Conservation (phyloP, 2,888 invertebrate species). For the Eilema sororculum region DNA sequence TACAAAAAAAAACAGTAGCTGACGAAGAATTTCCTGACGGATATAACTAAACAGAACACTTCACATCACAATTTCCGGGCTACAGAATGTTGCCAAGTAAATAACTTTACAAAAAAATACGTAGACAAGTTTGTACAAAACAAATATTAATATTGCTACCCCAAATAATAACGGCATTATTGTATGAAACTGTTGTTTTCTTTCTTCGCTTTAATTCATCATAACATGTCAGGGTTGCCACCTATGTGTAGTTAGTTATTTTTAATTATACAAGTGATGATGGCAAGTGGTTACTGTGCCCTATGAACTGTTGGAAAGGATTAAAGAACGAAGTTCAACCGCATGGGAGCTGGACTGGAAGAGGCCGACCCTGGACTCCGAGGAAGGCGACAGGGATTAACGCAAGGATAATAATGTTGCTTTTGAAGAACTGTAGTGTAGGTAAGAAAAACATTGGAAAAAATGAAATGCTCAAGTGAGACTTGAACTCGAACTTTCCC, state of each 20-base stretch:
- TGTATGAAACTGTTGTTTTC: conserved; percentile 41
- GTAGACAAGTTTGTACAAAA: conserved; percentile 29
- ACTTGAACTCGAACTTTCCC: no score
- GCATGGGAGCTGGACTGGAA: no score
- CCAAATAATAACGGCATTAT: conserved; percentile 32
- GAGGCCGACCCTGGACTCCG: no score
- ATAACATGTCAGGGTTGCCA: conserved; percentile 23
- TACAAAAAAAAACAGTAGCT: not conserved
- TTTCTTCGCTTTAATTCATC: conserved; percentile 50
- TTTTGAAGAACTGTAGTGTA: no score
- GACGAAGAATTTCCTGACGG: not conserved
- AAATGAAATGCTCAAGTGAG: no score
- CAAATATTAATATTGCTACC: conserved; percentile 39
- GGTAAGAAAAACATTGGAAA: no score
- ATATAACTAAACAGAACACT: not conserved
- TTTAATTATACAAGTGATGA: no score
- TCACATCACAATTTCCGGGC: not conserved
- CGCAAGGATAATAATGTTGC: no score
- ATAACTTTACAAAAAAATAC: conserved; percentile 23
- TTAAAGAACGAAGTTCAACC: no score
- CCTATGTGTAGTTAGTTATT: not conserved
- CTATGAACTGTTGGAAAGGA: not conserved
- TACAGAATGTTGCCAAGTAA: not conserved
- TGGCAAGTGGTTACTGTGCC: not conserved
- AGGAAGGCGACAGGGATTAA: no score